Base-by-base conservation (phyloP, 1,140 invertebrate genomes). In the Globodera ellingtonae region DNA sequence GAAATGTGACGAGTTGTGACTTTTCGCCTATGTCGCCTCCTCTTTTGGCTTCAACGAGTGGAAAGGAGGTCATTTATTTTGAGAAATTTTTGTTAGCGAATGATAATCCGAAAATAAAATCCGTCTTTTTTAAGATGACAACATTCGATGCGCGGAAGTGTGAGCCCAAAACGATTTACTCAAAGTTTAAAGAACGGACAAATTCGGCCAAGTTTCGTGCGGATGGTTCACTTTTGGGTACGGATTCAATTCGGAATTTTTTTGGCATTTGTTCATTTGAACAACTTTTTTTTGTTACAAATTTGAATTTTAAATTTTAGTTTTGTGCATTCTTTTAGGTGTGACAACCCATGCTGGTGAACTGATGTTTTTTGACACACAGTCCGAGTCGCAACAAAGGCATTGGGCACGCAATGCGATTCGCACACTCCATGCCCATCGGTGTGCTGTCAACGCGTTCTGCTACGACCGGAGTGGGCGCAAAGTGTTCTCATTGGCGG, bases 341-440 rank as follows among this genome's bases (percentile, higher is more conserved):
- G 70, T 84, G n/a, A 96, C 96, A 2, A 94, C 94, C 87, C 94
- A 97, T 83, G 95, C 98, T 90, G 92, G 92, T n/a, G 90, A 92
- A 76, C 92, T 98, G 0, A 93, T 94, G 90, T 89, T 98, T 0
- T 98, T 97, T 91, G 94, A 98, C 91, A 92, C 95, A 0, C 91
- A 92, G n/a, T 52, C 47, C 4, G 75, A 62, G 56, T 93, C 78
- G 56, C 72, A 70, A 24, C 48, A 72, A 47, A 65, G 72, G 18
- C 48, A 48, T 50, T 52, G 59, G 56, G 81, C 67, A 69, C 47
- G 69, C 6, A 78, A 79, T 46, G 80, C 81, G 21, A 62, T 97
- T 3, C 90, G 95, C 82, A 89, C 91, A 0, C 98, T 97, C 91
- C 94, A 98, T 91, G 92, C 95, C 0, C 91, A 92, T 87, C 13